Percentiles rank a stretch among this genome's conserved stretches.
These are phyloP conservation scores for Sphaeridia pumilis DNA, from an alignment of 2,888 invertebrate species.

Conservation along the genomic window DNA sequence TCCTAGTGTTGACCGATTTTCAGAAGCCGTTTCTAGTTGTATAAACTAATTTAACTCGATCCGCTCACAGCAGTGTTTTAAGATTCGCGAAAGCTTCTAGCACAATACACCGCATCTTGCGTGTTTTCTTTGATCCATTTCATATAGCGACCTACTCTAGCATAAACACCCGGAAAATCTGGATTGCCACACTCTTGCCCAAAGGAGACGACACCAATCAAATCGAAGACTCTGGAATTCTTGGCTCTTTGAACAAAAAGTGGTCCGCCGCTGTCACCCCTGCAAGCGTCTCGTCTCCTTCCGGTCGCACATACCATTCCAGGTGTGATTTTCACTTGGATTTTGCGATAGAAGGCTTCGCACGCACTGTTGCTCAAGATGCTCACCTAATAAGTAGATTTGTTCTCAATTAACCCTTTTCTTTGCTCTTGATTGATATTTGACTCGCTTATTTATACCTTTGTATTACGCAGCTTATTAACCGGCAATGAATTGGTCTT, in stretches of 20 bases:
- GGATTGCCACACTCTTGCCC: constrained; percentile 14
- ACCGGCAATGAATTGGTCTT: neutral
- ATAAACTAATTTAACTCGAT: no score
- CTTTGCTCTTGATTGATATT: neutral
- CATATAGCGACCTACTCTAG: constrained; percentile 18
- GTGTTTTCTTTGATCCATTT: constrained; percentile 27
- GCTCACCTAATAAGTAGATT: constrained; percentile 7
- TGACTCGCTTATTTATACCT: neutral
- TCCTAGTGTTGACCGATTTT: no score
- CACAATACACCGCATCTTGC: constrained; percentile 22
- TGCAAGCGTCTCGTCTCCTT: constrained; percentile 11
- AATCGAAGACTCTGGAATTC: constrained; percentile 1
- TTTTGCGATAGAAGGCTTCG: constrained; percentile 2
- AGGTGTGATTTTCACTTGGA: constrained; percentile 6
- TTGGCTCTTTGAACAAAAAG: constrained; percentile 1
- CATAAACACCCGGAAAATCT: constrained; percentile 23
- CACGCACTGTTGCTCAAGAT: constrained; percentile 3
- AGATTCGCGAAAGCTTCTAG: constrained; percentile 1
- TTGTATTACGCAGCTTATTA: constrained; percentile 5
- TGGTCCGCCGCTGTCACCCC: constrained; percentile 11
- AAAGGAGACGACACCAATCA: constrained; percentile 11
- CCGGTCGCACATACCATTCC: constrained; percentile 9
- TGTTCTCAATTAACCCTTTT: neutral
- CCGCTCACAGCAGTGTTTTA: no score
- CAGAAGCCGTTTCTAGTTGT: no score